These are phyloP conservation scores for Strix uralensis DNA, from an alignment of 2,113 vertebrate species.

Conservation along the genomic window DNA sequence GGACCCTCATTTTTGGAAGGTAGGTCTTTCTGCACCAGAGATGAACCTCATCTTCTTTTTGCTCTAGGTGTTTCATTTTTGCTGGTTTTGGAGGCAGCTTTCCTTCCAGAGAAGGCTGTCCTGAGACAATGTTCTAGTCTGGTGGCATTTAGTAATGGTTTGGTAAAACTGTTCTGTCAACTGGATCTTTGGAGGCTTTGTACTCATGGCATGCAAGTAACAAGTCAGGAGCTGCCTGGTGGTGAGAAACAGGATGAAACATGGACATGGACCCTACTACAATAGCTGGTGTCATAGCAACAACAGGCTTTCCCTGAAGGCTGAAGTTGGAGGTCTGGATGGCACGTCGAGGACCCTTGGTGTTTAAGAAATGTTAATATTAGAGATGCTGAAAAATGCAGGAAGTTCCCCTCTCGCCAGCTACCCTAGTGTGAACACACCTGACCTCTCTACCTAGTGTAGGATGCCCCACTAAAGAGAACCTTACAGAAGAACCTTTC, in stretches of 20 bases:
- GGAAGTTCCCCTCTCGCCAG: neutral
- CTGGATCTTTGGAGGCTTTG: neutral
- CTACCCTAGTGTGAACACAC: neutral
- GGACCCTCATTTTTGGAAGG: neutral
- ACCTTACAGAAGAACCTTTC: neutral
- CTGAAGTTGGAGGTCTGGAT: neutral
- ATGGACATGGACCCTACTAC: accelerated
- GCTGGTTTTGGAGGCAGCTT: neutral
- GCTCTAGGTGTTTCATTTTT: neutral
- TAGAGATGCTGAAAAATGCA: neutral
- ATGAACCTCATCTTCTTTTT: neutral
- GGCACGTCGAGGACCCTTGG: neutral
- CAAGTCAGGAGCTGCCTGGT: neutral
- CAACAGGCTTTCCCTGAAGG: neutral
- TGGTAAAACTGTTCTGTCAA: neutral
- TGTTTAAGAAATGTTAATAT: neutral
- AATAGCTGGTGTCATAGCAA: neutral
- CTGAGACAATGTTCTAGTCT: neutral
- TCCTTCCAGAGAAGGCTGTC: neutral
- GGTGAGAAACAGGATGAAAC: neutral
- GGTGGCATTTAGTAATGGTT: neutral
- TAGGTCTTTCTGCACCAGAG: neutral
- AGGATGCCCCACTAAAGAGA: neutral
- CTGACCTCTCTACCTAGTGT: neutral
- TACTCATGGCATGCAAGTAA: neutral